These are phyloP conservation scores for Griposia aprilina DNA, from an alignment of 2,888 invertebrate genomes.

Conservation along the genomic window DNA sequence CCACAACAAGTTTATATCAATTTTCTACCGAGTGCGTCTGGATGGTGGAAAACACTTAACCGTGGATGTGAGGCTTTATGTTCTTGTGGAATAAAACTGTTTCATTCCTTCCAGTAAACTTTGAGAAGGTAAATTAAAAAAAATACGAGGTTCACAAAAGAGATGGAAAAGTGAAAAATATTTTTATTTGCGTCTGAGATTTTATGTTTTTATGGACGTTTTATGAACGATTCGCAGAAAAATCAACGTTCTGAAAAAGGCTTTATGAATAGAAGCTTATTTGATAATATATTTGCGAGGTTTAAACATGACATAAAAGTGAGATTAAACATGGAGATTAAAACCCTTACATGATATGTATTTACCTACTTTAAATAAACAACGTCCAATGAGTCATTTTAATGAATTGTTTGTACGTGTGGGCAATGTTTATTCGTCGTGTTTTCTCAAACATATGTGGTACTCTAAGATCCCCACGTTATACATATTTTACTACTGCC, in stretches of 20 bases:
- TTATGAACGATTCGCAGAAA: constrained; percentile 41
- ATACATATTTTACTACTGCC: constrained; percentile 23
- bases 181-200: constrained; percentile 56
- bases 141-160: constrained; percentile 47
- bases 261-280: constrained; percentile 38
- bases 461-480: constrained; percentile 8
- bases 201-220: constrained; percentile 26
- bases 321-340: constrained; percentile 39
- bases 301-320: constrained; percentile 21
- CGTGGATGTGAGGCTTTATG: constrained; percentile 77
- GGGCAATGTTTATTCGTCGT: constrained; percentile 16
- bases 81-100: constrained; percentile 72
- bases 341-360: constrained; percentile 16
- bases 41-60: constrained; percentile 86
- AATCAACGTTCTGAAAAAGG: constrained; percentile 36
- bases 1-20: constrained; percentile 89
- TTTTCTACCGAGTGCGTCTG: constrained; percentile 89
- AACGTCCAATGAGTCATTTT: constrained; percentile 35
- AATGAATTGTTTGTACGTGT: constrained; percentile 43
- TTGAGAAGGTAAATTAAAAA: constrained; percentile 62
- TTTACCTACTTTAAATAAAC: constrained; percentile 31
- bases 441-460: constrained; percentile 27
- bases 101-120: constrained; percentile 57
- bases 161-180: constrained; percentile 46
- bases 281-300: constrained; percentile 19